Conservation (phyloP, 1,140 invertebrate genomes). For the Parasteatoda tepidariorum region DNA sequence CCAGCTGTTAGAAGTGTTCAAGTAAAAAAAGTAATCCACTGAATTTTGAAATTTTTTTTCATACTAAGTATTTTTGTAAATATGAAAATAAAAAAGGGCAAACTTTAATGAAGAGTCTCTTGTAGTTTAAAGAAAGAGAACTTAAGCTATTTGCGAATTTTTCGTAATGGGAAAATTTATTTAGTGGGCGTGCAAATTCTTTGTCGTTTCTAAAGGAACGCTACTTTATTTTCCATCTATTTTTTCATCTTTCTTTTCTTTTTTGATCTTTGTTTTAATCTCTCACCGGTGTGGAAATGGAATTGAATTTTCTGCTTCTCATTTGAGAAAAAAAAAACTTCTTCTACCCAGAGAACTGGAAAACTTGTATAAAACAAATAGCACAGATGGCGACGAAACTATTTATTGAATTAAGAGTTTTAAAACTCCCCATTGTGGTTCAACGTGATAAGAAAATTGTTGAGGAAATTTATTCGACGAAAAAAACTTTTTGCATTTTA, state of each 20-base stretch:
- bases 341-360: no score
- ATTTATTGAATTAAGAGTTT: no score
- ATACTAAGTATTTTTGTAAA: slow-evolving; percentile 40
- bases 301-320: slow-evolving; percentile 12
- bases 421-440: no score
- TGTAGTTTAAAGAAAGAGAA: not conserved
- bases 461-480: no score
- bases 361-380: no score
- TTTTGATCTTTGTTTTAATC: slow-evolving; percentile 30
- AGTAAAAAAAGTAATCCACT: no score
- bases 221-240: slow-evolving; percentile 29
- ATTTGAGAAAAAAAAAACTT: no score
- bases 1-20: slow-evolving; percentile 4
- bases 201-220: slow-evolving; percentile 5
- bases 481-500: no score
- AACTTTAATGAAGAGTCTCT: slow-evolving; percentile 30
- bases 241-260: not conserved
- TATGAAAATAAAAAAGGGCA: slow-evolving; percentile 29
- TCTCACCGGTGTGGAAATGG: not conserved
- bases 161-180: slow-evolving; percentile 21
- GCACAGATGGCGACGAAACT: no score
- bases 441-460: no score
- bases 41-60: no score
- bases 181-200: slow-evolving; percentile 39
- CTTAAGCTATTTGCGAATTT: slow-evolving; percentile 14